Evolutionary conservation across 1,140 invertebrate genomes (phyloP).

Genomic region (Formica selysi): DNA sequence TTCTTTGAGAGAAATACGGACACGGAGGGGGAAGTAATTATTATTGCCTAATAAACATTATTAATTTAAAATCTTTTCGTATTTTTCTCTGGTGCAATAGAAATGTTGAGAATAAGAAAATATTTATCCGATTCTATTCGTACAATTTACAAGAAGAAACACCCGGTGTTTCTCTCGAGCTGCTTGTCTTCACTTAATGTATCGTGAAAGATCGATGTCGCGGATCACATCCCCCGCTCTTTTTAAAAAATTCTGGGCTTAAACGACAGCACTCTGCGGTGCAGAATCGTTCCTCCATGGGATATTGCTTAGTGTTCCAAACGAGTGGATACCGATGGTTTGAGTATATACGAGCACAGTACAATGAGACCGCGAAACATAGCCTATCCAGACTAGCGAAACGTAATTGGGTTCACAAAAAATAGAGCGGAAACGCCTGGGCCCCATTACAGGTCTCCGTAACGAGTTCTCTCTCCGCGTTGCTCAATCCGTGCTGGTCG

Average conservation of each 20-base stretch:
- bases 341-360: not conserved
- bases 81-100: not conserved
- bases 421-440: slow-evolving; percentile 82
- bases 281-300: slow-evolving; percentile 15
- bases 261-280: slow-evolving; percentile 38
- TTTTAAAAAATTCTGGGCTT: slow-evolving; percentile 34
- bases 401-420: slow-evolving; percentile 81
- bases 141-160: not conserved
- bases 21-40: not conserved
- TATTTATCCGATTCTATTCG: too few species aligned
- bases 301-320: slow-evolving; percentile 57
- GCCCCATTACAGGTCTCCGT: slow-evolving; percentile 77
- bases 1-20: not conserved
- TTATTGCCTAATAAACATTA: slow-evolving; percentile 5
- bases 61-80: slow-evolving; percentile 9
- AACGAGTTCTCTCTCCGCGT: slow-evolving; percentile 72
- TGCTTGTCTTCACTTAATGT: slow-evolving; percentile 33
- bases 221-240: not conserved
- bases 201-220: slow-evolving; percentile 49
- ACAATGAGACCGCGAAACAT: slow-evolving; percentile 75
- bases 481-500: slow-evolving; percentile 72
- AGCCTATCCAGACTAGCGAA: slow-evolving; percentile 74
- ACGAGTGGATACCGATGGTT: slow-evolving; percentile 56
- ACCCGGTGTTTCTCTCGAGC: not conserved
- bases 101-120: not conserved